These are phyloP conservation scores for Dione vanillae DNA, from an alignment of 2,888 invertebrate genomes.

Conservation along the genomic window DNA sequence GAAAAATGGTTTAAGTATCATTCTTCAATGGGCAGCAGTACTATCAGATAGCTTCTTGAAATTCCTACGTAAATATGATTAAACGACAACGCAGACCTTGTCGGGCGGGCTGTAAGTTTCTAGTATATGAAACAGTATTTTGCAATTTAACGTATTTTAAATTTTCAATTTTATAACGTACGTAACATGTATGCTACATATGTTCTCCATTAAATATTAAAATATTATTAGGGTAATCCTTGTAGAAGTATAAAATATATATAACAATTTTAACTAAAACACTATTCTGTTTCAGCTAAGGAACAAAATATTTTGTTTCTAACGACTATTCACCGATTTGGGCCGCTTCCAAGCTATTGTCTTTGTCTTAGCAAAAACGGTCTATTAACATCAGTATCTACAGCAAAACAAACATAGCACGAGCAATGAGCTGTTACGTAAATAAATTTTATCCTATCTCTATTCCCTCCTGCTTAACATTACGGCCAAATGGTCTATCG, in stretches of 20 bases:
- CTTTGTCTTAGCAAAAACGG: slow-evolving; percentile 42
- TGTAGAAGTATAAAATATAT: not conserved
- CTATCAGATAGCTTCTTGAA: too few relatives aligned
- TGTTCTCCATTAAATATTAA: too few relatives aligned
- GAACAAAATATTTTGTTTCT: slow-evolving; percentile 39
- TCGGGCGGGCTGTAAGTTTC: too few relatives aligned
- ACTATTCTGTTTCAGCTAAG: slow-evolving; percentile 14
- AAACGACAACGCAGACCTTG: too few relatives aligned
- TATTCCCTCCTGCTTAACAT: too few relatives aligned
- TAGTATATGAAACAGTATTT: too few relatives aligned
- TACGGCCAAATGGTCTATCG: not conserved
- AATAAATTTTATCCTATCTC: slow-evolving; percentile 14
- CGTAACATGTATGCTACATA: too few relatives aligned
- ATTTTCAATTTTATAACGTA: too few relatives aligned
- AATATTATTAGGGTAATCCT: not conserved
- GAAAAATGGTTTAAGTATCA: too few relatives aligned
- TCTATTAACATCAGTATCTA: slow-evolving; percentile 44
- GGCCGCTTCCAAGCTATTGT: slow-evolving; percentile 44
- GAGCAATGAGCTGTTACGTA: slow-evolving; percentile 33
- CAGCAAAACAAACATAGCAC: slow-evolving; percentile 40
- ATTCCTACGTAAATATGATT: too few relatives aligned
- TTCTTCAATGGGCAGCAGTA: too few relatives aligned
- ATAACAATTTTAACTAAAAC: not conserved
- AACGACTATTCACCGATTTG: slow-evolving; percentile 44
- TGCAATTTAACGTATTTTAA: too few relatives aligned